Percentiles rank a stretch among this genome's conserved stretches.
These are phyloP conservation scores for Zygothrica quintamaculata DNA, from an alignment of 2,888 invertebrate genomes.

Conservation along the genomic window DNA sequence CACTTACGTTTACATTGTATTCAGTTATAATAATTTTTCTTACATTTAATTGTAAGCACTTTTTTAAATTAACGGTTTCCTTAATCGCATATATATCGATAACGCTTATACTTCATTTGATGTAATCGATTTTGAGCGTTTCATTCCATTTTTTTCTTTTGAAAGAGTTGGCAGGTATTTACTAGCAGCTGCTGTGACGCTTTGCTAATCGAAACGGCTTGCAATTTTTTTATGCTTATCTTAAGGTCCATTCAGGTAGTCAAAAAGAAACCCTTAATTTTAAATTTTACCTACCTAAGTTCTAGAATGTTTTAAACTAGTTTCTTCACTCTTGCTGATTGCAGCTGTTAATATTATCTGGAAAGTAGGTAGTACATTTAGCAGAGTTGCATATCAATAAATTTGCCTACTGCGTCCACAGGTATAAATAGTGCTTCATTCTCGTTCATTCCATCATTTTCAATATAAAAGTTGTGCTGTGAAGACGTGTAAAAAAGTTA, in stretches of 20 bases:
- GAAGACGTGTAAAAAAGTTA: conserved; percentile 12
- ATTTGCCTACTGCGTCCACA: conserved; percentile 21
- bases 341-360: conserved; percentile 8
- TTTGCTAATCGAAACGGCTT: conserved; percentile 14
- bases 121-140: too few relatives aligned
- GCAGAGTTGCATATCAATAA: conserved; percentile 42
- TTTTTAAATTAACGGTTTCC: too few relatives aligned
- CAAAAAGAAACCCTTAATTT: background rate
- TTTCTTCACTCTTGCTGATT: background rate
- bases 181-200: conserved; percentile 3
- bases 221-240: conserved; percentile 18
- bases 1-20: too few relatives aligned
- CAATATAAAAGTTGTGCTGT: conserved; percentile 36
- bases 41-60: too few relatives aligned
- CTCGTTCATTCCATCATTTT: conserved; percentile 32
- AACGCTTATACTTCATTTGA: too few relatives aligned
- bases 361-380: conserved; percentile 36
- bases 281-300: background rate
- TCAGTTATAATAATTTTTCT: too few relatives aligned
- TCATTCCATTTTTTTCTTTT: too few relatives aligned
- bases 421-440: conserved; percentile 44
- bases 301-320: background rate
- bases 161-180: conserved; percentile 35
- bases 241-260: conserved; percentile 16
- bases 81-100: too few relatives aligned